A percentile compares a stretch with the other conserved stretches of the same genome.
phyloP scores from a whole-genome alignment of 2,113 vertebrate species.

The Gallinago paraguaiae region DNA sequence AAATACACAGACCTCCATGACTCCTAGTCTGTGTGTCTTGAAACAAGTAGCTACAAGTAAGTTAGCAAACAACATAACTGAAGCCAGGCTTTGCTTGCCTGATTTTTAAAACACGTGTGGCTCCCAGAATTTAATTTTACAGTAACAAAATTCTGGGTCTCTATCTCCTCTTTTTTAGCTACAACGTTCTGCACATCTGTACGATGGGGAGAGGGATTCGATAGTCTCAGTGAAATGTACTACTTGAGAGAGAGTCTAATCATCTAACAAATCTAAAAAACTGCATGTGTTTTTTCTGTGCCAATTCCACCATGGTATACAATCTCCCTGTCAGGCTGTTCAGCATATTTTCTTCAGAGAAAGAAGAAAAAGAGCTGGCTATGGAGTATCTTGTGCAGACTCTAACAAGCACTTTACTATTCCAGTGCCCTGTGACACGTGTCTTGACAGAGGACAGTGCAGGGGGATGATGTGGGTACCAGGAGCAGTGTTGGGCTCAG shows the following conservation, averaged over 20 bases:
- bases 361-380: background rate
- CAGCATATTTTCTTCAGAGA: background rate
- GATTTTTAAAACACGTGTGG: background rate
- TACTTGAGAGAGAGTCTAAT: background rate
- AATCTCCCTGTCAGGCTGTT: background rate
- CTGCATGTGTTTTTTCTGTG: background rate
- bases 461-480: background rate
- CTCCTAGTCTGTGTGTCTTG: background rate
- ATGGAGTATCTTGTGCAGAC: background rate
- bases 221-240: background rate
- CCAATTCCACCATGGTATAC: background rate
- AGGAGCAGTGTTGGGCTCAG: fast-evolving
- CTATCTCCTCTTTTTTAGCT: background rate
- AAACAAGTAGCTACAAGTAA: background rate
- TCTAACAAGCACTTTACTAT: background rate
- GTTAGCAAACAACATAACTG: background rate
- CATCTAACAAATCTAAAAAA: background rate
- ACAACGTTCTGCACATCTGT: background rate
- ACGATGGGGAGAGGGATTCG: background rate
- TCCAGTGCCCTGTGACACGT: background rate
- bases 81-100: background rate
- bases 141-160: background rate
- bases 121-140: background rate
- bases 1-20: background rate
- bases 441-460: background rate